These are phyloP conservation scores for Pissodes strobi DNA, from an alignment of 1,140 invertebrate genomes.

Conservation along the genomic window DNA sequence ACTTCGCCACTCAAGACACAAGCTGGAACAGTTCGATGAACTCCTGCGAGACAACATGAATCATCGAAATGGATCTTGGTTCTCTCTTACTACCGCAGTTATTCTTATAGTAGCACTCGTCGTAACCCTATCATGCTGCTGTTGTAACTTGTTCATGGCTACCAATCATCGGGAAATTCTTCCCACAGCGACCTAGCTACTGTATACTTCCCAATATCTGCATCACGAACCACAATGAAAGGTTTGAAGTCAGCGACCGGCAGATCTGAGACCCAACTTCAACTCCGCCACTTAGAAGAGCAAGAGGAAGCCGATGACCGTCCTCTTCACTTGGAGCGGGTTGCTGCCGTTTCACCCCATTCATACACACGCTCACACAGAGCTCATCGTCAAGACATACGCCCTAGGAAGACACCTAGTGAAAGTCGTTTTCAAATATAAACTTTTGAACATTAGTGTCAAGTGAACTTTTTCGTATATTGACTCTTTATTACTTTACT, in stretches of 20 bases:
- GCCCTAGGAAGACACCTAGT: too few relatives aligned
- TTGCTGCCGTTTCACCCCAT: too few relatives aligned
- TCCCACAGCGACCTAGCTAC: not conserved
- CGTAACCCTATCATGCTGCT: not conserved
- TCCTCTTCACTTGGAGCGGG: too few relatives aligned
- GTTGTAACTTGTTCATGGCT: conserved; percentile 3
- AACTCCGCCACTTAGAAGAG: not conserved
- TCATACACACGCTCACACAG: too few relatives aligned
- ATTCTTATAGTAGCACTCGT: not conserved
- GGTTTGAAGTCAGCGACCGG: not conserved
- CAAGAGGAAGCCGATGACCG: too few relatives aligned
- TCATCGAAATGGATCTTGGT: not conserved
- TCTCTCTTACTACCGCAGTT: not conserved
- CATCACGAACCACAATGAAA: conserved; percentile 1
- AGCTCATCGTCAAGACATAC: too few relatives aligned
- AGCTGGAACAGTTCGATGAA: conserved; percentile 2
- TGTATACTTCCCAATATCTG: not conserved
- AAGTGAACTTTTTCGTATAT: too few relatives aligned
- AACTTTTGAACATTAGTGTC: too few relatives aligned
- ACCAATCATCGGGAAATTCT: conserved; percentile 1
- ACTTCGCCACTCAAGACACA: not conserved
- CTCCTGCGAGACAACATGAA: not conserved
- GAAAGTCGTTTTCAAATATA: too few relatives aligned
- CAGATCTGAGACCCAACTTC: not conserved
- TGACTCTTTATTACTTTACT: too few relatives aligned